Conservation (phyloP, 2,888 invertebrate genomes). For the Eupithecia subumbrata region DNA sequence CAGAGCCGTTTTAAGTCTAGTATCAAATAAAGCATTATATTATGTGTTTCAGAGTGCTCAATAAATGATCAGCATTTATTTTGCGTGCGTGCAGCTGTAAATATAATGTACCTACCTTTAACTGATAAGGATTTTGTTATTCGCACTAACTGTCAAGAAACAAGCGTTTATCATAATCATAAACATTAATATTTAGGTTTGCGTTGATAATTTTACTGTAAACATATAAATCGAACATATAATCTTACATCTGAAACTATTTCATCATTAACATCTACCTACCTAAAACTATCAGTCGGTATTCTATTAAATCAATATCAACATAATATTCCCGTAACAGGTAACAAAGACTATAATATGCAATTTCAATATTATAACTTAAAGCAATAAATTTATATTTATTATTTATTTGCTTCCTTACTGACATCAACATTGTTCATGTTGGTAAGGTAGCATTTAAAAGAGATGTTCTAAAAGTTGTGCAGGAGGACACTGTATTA, state of each 20-base stretch:
- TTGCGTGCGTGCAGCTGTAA: not conserved
- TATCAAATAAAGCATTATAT: too few relatives aligned
- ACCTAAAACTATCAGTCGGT: too few relatives aligned
- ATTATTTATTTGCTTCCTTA: too few relatives aligned
- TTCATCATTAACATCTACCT: not conserved
- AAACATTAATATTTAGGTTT: not conserved
- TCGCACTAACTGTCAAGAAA: not conserved
- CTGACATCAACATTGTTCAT: too few relatives aligned
- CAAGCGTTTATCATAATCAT: not conserved
- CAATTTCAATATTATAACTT: too few relatives aligned
- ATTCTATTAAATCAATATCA: not conserved
- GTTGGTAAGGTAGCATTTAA: too few relatives aligned
- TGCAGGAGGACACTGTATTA: too few relatives aligned
- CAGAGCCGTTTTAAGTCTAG: too few relatives aligned
- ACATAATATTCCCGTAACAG: too few relatives aligned
- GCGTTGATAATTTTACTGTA: not conserved
- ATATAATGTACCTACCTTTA: not conserved
- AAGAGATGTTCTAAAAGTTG: too few relatives aligned
- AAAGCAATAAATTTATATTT: too few relatives aligned
- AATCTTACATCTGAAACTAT: not conserved
- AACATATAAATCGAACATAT: not conserved
- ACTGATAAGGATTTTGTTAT: conserved; percentile 2
- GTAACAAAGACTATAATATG: too few relatives aligned
- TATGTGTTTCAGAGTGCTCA: not conserved
- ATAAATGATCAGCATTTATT: not conserved